These are phyloP conservation scores for Lanistes nyassanus DNA, from an alignment of 1,140 invertebrate species.

Conservation along the genomic window DNA sequence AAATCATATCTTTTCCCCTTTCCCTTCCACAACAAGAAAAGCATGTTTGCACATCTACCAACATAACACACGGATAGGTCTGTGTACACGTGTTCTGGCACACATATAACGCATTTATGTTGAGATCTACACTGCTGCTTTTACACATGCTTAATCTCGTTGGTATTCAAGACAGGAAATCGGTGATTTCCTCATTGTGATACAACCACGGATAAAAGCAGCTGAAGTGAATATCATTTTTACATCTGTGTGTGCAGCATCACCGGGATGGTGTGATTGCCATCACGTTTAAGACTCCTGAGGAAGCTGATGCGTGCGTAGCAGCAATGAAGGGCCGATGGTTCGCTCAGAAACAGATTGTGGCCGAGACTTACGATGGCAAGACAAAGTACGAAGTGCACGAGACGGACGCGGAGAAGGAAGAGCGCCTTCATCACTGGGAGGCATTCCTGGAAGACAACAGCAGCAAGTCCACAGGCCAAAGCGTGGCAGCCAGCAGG, in stretches of 20 bases:
- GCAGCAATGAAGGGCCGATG: slow-evolving; percentile 89
- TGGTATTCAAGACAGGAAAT: background rate
- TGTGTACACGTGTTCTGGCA: no score
- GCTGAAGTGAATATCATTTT: no score
- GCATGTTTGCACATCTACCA: no score
- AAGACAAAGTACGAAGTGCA: slow-evolving; percentile 91
- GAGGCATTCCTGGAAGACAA: slow-evolving; percentile 75
- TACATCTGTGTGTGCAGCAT: slow-evolving; percentile 71
- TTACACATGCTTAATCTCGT: no score
- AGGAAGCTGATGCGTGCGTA: slow-evolving; percentile 91
- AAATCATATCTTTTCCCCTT: no score
- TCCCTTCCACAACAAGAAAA: no score
- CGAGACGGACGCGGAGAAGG: slow-evolving; percentile 90
- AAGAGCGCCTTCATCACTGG: slow-evolving; percentile 87
- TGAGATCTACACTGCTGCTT: no score
- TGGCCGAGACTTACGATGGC: slow-evolving; percentile 94
- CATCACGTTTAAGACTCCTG: slow-evolving; percentile 88
- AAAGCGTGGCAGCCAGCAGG: background rate
- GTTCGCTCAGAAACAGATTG: slow-evolving; percentile 83
- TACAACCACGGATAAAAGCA: background rate
- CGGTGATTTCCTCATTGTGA: background rate
- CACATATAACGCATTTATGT: no score
- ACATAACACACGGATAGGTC: no score
- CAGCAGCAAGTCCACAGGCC: background rate
- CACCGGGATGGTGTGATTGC: slow-evolving; percentile 89